Conservation (phyloP, 1,140 invertebrate species). For the Reticulitermes speratus region DNA sequence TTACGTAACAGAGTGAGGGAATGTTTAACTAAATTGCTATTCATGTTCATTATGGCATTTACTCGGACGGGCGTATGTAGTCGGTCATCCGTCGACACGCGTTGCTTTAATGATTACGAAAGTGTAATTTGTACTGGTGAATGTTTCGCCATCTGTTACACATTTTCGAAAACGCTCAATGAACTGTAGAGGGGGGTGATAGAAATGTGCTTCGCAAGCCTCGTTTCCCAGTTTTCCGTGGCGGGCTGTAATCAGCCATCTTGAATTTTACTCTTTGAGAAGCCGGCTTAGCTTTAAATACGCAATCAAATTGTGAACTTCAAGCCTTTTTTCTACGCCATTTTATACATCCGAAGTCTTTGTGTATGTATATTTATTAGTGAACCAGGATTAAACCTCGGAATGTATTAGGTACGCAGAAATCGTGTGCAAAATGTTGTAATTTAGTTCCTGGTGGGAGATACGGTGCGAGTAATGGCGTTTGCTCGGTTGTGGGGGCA, state of each 20-base stretch:
- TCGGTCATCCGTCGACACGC: no score
- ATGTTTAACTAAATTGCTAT: no score
- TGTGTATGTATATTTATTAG: constrained; percentile 22
- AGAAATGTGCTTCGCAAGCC: constrained; percentile 38
- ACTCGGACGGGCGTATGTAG: no score
- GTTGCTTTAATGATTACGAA: neutral
- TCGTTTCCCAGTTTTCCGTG: constrained; percentile 47
- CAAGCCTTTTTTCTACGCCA: constrained; percentile 12
- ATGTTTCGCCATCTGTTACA: constrained; percentile 18
- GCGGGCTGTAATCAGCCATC: constrained; percentile 50
- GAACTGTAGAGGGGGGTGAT: constrained; percentile 26
- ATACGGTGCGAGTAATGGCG: constrained; percentile 45
- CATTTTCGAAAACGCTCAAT: constrained; percentile 20
- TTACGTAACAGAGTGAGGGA: no score
- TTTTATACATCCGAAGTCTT: constrained; percentile 21
- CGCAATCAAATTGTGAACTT: constrained; percentile 26
- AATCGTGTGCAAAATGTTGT: constrained; percentile 43
- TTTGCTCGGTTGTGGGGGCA: constrained; percentile 43
- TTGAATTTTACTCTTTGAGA: constrained; percentile 47
- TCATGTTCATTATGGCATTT: no score
- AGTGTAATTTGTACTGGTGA: neutral
- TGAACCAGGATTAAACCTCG: constrained; percentile 40
- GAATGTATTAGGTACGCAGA: constrained; percentile 49
- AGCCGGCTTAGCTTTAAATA: constrained; percentile 44
- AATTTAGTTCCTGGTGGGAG: constrained; percentile 44